Conservation (phyloP, 2,888 invertebrate species). For the Diogma glabrata region DNA sequence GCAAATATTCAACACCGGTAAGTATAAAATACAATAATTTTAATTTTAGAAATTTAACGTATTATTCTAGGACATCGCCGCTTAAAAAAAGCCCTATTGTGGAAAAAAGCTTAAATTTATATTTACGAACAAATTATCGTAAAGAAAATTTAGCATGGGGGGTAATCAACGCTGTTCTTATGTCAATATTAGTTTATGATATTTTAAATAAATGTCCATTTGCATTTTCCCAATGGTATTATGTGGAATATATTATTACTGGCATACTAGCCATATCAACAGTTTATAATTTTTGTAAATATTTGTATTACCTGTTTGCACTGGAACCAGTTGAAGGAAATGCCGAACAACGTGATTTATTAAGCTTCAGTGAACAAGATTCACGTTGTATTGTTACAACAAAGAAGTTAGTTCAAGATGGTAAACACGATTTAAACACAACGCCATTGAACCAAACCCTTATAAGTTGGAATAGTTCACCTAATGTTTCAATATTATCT, state of each 20-base stretch:
- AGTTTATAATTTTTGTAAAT: conserved; percentile 40
- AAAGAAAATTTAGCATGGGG: conserved; percentile 31
- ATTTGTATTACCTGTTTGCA: conserved; percentile 35
- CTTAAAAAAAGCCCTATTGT: conserved; percentile 23
- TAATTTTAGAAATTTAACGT: neutral
- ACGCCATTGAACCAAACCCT: conserved; percentile 25
- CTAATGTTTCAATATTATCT: neutral
- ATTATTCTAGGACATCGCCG: conserved; percentile 19
- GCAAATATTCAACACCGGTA: too few species aligned
- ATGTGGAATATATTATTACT: conserved; percentile 37
- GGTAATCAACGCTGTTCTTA: conserved; percentile 25
- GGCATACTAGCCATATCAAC: conserved; percentile 39
- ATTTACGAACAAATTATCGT: conserved; percentile 25
- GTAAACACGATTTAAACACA: conserved; percentile 9
- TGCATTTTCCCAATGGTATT: conserved; percentile 29
- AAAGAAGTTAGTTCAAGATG: neutral
- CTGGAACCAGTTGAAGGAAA: conserved; percentile 38
- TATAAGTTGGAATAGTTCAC: conserved; percentile 33
- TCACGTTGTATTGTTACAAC: neutral
- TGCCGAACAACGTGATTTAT: conserved; percentile 40
- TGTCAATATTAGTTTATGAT: conserved; percentile 28
- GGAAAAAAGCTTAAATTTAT: conserved; percentile 26
- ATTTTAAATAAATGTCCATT: conserved; percentile 28
- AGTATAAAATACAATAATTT: neutral
- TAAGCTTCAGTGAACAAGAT: conserved; percentile 38